Conservation (phyloP, 30 jellyfish, hydroid and myxozoan genomes). For the Aurelia aurita region DNA sequence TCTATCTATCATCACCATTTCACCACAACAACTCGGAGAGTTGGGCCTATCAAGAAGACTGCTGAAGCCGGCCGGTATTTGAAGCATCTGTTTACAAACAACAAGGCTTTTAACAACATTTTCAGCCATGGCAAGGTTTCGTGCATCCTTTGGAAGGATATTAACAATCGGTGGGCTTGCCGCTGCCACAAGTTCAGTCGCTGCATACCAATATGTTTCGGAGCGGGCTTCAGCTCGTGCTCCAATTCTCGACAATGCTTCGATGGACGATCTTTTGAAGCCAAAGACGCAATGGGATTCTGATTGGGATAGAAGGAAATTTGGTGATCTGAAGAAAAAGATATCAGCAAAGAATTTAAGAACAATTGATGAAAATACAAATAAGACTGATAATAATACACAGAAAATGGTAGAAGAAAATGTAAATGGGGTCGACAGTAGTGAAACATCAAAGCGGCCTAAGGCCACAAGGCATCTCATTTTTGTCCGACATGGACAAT, state of each 20-base stretch:
- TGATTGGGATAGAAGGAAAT: conserved; percentile 81
- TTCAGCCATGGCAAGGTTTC: conserved; percentile 68
- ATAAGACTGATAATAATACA: not conserved
- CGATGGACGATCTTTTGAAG: conserved; percentile 24
- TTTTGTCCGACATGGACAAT: conserved; percentile 95
- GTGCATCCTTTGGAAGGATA: conserved; percentile 71
- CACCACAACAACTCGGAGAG: too few relatives aligned
- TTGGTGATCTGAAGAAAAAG: conserved; percentile 15
- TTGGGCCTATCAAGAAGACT: too few relatives aligned
- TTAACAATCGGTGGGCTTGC: conserved; percentile 88
- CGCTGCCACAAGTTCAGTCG: conserved; percentile 79
- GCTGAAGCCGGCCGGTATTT: too few relatives aligned
- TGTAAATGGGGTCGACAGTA: not conserved
- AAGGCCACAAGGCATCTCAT: conserved; percentile 90
- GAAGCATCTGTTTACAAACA: too few relatives aligned
- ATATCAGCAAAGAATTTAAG: conserved; percentile 6
- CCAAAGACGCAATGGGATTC: conserved; percentile 74
- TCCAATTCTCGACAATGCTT: conserved; percentile 39
- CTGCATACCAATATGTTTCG: conserved; percentile 45
- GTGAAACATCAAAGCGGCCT: conserved; percentile 26
- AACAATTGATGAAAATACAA: not conserved
- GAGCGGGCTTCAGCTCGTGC: conserved; percentile 66
- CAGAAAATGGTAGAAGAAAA: conserved; percentile 3
- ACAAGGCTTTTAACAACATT: conserved; percentile 3
- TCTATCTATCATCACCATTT: too few relatives aligned